Evolutionary conservation across 2,888 invertebrate genomes (phyloP), one percentile per base, ranked within the genome.

Genomic region (Proisotoma minuta): DNA sequence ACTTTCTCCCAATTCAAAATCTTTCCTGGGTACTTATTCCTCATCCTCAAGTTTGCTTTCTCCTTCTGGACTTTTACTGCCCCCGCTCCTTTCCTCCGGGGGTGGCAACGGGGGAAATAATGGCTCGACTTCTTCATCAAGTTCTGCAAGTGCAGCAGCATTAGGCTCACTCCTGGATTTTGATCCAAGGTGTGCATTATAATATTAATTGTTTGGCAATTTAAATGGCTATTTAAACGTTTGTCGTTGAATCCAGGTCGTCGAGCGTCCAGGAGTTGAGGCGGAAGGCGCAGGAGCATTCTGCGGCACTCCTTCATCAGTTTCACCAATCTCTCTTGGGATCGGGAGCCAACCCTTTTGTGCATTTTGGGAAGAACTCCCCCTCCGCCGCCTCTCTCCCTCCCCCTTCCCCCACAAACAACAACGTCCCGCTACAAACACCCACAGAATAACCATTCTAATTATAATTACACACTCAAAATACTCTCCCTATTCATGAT

Each of bases 271-370:
- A 94, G 0, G 95, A 95, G 75, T 81, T 96, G 48, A 82, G 95
- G 5, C 84, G 95, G 58, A 93, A 94, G 77, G 95, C 95, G 1
- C 91, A 95, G 78, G 95, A 96, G 77, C 95, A 96, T 78, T 91
- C 93, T 1, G 94, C 95, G 1, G 93, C 94, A 0, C 79, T 91
- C 24, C 78, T 89, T 57, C 88, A 89, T 76, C 85, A 86, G 39
- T 78, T 89, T 52, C 88, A 88, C 73, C 84, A 81, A 61, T 70
- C 67, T 12, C 57, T 65, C 15, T 48, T 65, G 48, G 43, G 60
- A 12, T 52, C 57, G 12, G 39, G 43, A 15, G 23, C 50, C 2
- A 59, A 63, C 26, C 63, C 63, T 12, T 63, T 63, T 29, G 47
- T 63, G 2, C 57, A 43, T 4, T 43, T 43, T n/a, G 10, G 10